Evolutionary conservation across 2,888 invertebrate genomes (phyloP), one percentile per base, ranked within the genome.

Genomic region (Cephonodes hylas): DNA sequence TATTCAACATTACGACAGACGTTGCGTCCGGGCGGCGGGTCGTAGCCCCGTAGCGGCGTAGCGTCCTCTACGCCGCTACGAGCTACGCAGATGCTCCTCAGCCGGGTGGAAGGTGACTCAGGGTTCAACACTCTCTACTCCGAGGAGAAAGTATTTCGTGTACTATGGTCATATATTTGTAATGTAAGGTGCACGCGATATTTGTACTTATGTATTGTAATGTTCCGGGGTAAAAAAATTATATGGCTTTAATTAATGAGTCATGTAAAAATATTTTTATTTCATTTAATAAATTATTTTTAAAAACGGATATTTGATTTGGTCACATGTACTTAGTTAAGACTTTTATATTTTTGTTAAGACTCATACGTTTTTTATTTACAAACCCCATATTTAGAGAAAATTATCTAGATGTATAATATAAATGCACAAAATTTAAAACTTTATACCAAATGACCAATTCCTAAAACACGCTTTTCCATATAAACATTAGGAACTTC

Each of bases 11-110:
- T 59, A 59, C 45, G 20, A 7, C 45, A 61, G 56, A 53, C 57
- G 63, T 20, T 31, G 61, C 27, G 61, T 61, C 61, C 58, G 58
- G 45, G 22, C 46, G 45, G 25, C 45, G 34, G 61, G 57, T 58
- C 64, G 63, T 63, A 64, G 63, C 45, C 34, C 57, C 65, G 67
- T 69, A 69, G 70, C 68, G 31, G 1, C 66, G 68, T 70, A 69
- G 72, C 69, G 68, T 44, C 69, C 70, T 68, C 68, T 71, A 68
- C 71, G 67, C 18, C 25, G 59, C 44, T 56, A 34, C 44, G 38
- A 58, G 46, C 57, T 53, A 53, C 53, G 53, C 53, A 53, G 53
- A 53, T 53, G 53, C 25, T 38, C 45, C 57, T 38, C 46, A 56
- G 48, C 56, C 56, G 53, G 44, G 42, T 59, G 61, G 45, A 63